Base-by-base conservation (phyloP, 1,140 invertebrate species). In the Vollenhovia emeryi region DNA sequence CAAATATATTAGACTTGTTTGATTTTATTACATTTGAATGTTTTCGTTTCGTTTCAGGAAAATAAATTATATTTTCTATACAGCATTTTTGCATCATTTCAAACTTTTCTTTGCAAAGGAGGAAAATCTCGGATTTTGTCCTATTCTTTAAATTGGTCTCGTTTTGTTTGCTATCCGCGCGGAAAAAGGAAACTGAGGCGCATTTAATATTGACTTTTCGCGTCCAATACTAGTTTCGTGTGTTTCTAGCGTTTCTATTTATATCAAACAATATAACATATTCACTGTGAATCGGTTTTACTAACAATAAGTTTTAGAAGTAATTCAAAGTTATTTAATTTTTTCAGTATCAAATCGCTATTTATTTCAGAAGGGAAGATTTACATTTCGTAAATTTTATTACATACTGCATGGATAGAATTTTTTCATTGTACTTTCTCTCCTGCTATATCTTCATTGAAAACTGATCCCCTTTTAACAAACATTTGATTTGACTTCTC, bases 171-270 rank as follows among this genome's bases (percentile, higher is more conserved):
- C 8, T 21, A 13, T 73, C 6, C 18, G 13, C 21, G 2, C 7
- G 27, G 18, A 52, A 55, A 68, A 79, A 9, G 9, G 30, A 79
- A 69, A 3, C 45, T 15, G 1, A 3, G 48, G n/a, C 9, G 24
- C n/a, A 69, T 80, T 69, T 40, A 80, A 69, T 80, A 80, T 80
- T 55, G 76, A 55, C 18, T 43, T 45, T 80, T 15, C 18, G 18
- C n/a, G 0, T 24, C 8, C 33, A 40, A 27, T 36, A 21, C 4
- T 11, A 21, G 24, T 43, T 80, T 24, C 7, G 27, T 55, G 27
- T 55, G 9, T 80, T 68, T 24, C 5, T 4, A 62, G 1, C n/a
- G 36, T 68, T 80, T 80, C 33, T 68, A n/a, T 69, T 55, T 43
- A 21, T 9, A 15, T 21, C n/a, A n/a, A 2, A 11, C 13, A 13